These are phyloP conservation scores for Drosophila truncata DNA, from an alignment of 1,140 invertebrate species.

Conservation along the genomic window DNA sequence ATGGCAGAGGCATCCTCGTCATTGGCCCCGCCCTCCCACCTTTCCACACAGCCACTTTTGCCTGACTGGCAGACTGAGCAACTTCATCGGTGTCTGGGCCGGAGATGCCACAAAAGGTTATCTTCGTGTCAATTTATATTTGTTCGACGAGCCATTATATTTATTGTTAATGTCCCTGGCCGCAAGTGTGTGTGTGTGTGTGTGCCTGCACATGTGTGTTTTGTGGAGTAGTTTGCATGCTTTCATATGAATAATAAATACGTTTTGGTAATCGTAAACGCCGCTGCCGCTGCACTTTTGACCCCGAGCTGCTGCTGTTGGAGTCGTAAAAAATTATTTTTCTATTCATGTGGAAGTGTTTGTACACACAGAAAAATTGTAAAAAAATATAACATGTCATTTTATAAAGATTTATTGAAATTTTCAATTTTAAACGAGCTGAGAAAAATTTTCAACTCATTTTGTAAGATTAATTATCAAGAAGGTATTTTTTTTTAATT, in stretches of 20 bases:
- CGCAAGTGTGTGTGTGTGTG: constrained; percentile 9
- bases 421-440: not conserved
- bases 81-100: constrained; percentile 48
- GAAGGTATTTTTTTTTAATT: not conserved
- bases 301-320: constrained; percentile 34
- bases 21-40: not conserved
- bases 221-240: constrained; percentile 52
- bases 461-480: not conserved
- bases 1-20: constrained; percentile 35
- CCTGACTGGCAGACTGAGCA: constrained; percentile 16
- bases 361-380: constrained; percentile 5
- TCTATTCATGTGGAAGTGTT: constrained; percentile 21
- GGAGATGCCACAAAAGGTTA: constrained; percentile 61
- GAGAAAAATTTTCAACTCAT: not conserved
- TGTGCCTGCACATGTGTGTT: constrained; percentile 19
- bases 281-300: constrained; percentile 49
- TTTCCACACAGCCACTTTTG: constrained; percentile 4
- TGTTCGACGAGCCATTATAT: constrained; percentile 63
- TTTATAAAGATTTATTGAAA: not conserved
- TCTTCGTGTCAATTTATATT: constrained; percentile 64
- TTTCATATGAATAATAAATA: constrained; percentile 64
- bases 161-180: constrained; percentile 56
- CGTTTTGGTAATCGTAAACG: constrained; percentile 56
- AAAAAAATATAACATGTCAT: not conserved
- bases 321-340: constrained; percentile 49